phyloP scores from a whole-genome alignment of 1,140 invertebrate species.

The Sesamia nonagrioides region DNA sequence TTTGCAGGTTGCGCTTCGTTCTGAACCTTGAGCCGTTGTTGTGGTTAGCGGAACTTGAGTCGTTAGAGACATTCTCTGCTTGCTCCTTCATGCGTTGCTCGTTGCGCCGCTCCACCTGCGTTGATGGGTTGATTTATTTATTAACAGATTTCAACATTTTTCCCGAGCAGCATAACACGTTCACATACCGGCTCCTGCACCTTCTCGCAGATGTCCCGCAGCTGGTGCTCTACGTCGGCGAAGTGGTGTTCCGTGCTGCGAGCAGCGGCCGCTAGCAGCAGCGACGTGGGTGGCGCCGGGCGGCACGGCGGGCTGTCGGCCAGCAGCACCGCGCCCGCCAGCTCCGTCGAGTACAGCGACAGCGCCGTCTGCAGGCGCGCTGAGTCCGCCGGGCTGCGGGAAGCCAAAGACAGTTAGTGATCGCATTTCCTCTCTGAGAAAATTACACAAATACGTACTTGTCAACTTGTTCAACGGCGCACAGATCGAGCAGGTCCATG shows the following conservation, averaged over 20 bases:
- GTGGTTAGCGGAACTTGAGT: conserved; percentile 5
- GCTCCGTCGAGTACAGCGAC: conserved; percentile 96
- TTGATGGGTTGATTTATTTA: too few relatives aligned
- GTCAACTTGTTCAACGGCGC: conserved; percentile 89
- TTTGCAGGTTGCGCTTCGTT: conserved; percentile 86
- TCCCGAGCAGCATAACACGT: too few relatives aligned
- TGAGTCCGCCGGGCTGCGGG: conserved; percentile 82
- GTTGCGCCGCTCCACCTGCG: conserved; percentile 75
- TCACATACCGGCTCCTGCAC: conserved; percentile 81
- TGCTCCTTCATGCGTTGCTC: conserved; percentile 57
- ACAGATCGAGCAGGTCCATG: conserved; percentile 92
- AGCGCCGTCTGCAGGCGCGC: conserved; percentile 97
- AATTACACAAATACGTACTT: conserved; percentile 71
- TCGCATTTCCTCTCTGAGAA: not conserved
- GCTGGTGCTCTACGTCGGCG: conserved; percentile 94
- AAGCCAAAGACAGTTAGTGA: too few relatives aligned
- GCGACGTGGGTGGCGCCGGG: conserved; percentile 62
- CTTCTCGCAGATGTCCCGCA: conserved; percentile 91
- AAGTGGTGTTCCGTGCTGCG: conserved; percentile 96
- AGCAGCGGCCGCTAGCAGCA: conserved; percentile 88
- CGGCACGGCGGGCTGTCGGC: conserved; percentile 59
- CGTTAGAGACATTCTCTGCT: not conserved
- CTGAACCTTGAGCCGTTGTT: conserved; percentile 52
- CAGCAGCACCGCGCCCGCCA: conserved; percentile 94
- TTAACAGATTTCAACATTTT: too few relatives aligned